Percentiles rank a stretch among this genome's conserved stretches.
These are phyloP conservation scores for Bugulina stolonifera DNA, from an alignment of 2,888 invertebrate genomes.

Conservation along the genomic window DNA sequence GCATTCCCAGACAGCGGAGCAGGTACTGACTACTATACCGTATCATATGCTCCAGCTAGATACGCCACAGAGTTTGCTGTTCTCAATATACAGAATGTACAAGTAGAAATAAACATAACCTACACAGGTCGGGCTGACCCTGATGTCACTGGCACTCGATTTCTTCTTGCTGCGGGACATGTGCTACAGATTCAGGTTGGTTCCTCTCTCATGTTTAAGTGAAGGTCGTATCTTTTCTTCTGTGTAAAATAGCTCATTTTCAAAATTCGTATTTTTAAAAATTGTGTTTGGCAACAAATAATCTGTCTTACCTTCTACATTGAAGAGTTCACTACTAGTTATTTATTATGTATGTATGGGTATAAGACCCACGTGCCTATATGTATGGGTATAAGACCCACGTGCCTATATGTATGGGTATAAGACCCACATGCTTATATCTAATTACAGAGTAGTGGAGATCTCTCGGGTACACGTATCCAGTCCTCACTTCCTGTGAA, in stretches of 20 bases:
- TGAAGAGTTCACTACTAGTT: too few species aligned
- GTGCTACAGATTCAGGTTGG: constrained; percentile 18
- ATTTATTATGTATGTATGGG: too few species aligned
- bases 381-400: too few species aligned
- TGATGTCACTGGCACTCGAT: not conserved
- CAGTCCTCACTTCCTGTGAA: not conserved
- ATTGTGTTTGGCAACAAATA: too few species aligned
- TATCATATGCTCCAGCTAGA: not conserved
- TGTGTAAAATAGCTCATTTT: too few species aligned
- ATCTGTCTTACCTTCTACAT: too few species aligned
- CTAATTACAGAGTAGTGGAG: not conserved
- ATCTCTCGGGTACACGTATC: not conserved
- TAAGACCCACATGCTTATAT: not conserved
- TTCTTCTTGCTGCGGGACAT: not conserved
- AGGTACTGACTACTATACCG: not conserved
- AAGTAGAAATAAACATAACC: not conserved
- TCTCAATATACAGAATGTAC: not conserved
- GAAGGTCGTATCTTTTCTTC: too few species aligned
- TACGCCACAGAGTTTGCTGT: constrained; percentile 15
- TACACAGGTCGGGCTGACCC: constrained; percentile 14
- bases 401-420: too few species aligned
- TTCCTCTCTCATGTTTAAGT: too few species aligned
- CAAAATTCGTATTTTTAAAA: too few species aligned
- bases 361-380: too few species aligned
- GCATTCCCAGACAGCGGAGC: not conserved